Conservation (phyloP, 23 tunicate species). For the Trididemnum nubilum region DNA sequence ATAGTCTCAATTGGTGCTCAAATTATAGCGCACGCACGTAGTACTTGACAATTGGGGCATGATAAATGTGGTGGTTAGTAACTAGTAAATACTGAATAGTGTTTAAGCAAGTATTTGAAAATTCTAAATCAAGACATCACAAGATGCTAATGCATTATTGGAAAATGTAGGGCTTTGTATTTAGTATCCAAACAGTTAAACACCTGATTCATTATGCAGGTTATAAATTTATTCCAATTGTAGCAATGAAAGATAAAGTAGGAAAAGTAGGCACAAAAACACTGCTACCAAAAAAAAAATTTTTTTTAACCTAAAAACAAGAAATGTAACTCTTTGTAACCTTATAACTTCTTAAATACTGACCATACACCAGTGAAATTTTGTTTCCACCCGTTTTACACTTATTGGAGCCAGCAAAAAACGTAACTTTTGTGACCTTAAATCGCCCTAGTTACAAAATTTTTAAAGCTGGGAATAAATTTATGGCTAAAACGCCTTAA, state of each 20-base stretch:
- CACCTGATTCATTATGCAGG: not conserved
- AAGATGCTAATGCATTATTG: not conserved
- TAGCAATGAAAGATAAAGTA: not conserved
- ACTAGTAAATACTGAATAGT: too few relatives aligned
- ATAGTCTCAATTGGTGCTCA: not conserved
- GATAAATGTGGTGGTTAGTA: too few relatives aligned
- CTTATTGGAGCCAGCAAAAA: not conserved
- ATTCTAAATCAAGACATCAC: too few relatives aligned
- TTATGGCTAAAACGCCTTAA: too few relatives aligned
- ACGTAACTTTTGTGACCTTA: not conserved
- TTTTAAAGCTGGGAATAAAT: too few relatives aligned
- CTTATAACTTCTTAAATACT: not conserved
- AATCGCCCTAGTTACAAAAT: too few relatives aligned
- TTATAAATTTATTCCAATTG: not conserved
- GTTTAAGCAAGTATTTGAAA: too few relatives aligned
- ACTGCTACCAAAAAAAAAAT: not conserved
- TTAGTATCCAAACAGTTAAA: not conserved
- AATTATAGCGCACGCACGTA: not conserved
- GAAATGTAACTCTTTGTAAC: not conserved
- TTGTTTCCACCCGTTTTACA: not conserved
- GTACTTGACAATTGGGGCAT: too few relatives aligned
- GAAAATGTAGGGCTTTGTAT: not conserved
- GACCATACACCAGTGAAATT: not conserved
- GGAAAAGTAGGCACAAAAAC: constrained; percentile 2
- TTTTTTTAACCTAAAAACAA: not conserved